Base-by-base conservation (phyloP, 2,888 invertebrate genomes). In the Volucella inanis region DNA sequence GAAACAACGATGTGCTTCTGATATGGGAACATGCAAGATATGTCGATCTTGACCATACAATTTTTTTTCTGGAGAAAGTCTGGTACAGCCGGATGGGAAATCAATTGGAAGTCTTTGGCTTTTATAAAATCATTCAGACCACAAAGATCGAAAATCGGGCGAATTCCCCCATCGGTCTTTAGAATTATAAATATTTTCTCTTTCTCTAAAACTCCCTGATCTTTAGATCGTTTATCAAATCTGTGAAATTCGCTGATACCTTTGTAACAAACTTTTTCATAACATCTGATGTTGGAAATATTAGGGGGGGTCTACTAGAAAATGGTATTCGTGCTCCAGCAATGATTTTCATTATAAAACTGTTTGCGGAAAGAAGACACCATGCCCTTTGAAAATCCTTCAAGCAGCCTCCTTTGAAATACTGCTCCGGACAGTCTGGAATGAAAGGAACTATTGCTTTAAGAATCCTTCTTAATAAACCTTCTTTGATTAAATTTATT, bases 1-100 rank as follows among this genome's bases (percentile, higher is more conserved):
- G 14, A 64, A 78, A 43, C 57, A 64, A 57, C 64, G 49, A 38
- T 54, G 71, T 41, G 14, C 18, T 41, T 43, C 59, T 52, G 14
- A 11, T 39, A 61, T 71, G 0, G 59, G 49, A 14, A 52, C 38
- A 45, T 78, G 64, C 8, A 76, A 76, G n/a, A 31, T 18, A 76
- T 15, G 43, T 75, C 75, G 41, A 75, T 67, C n/a, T 67, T 75
- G 12, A 74, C 18, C 50, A 59, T 75, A 67, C 67, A 76, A 14
- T 76, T 61, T 8, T 39, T 10, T 45, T 43, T 59, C 18, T 76
- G 76, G 2, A 61, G 70, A 64, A 78, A 78, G 10, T 77, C 77
- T 18, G 55, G 68, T 8, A 68, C 67, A 38, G 39, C 22, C 8
- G 67, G 50, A 31, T 61, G 67, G 12, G 61, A 67, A 52, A 76